Percentiles rank a stretch among this genome's conserved stretches.
Conservation (phyloP, 2,888 invertebrate species). For the Eremobia ochroleuca region DNA sequence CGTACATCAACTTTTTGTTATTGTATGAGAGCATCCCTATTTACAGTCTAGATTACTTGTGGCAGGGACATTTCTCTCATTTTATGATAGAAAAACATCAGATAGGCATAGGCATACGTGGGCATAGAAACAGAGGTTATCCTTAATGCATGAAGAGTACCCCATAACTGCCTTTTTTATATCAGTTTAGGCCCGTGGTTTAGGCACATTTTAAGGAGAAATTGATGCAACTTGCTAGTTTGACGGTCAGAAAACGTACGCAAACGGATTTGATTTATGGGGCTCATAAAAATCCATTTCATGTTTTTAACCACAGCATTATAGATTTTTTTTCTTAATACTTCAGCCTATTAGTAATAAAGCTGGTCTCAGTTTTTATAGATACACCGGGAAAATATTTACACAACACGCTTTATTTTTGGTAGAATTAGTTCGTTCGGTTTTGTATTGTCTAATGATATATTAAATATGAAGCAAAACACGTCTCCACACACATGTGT, state of each 20-base stretch:
- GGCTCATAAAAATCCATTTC: not conserved
- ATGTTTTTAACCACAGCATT: not conserved
- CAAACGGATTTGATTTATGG: not conserved
- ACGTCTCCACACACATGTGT: constrained; percentile 29
- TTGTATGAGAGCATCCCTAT: not conserved
- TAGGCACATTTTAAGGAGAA: not conserved
- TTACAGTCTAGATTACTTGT: not conserved
- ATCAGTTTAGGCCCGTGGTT: not conserved
- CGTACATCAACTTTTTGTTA: constrained; percentile 6
- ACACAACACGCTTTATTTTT: not conserved
- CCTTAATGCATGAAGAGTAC: not conserved
- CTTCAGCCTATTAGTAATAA: not conserved
- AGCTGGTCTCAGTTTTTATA: not conserved
- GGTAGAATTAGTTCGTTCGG: not conserved
- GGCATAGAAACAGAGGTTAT: no score
- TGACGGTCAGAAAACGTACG: not conserved
- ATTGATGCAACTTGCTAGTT: no score
- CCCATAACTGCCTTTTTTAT: not conserved
- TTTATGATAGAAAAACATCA: no score
- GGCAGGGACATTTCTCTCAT: no score
- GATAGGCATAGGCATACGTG: no score
- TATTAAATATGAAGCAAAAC: constrained; percentile 28
- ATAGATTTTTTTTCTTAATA: not conserved
- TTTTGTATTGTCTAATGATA: constrained; percentile 12
- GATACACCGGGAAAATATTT: not conserved